phyloP scores from a whole-genome alignment of 2,888 invertebrate species.

The Dioctria linearis region DNA sequence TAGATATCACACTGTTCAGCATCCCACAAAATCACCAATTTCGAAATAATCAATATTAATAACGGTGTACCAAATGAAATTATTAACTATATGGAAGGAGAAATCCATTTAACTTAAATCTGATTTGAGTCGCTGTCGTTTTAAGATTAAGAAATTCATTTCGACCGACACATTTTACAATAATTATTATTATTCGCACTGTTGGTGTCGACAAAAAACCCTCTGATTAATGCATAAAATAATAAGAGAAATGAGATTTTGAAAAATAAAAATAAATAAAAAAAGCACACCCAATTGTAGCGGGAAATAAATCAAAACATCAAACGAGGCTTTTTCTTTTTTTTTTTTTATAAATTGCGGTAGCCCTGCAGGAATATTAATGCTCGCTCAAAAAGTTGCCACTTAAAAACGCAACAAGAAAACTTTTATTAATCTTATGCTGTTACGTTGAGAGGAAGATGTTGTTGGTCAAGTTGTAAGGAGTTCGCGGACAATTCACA shows the following conservation, averaged over 20 bases:
- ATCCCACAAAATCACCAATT: constrained; percentile 14
- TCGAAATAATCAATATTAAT: constrained; percentile 17
- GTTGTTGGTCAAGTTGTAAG: neutral
- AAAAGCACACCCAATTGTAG: constrained; percentile 5
- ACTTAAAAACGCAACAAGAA: constrained; percentile 12
- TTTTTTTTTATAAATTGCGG: neutral
- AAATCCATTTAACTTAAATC: neutral
- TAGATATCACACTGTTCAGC: neutral
- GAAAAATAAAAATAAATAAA: neutral
- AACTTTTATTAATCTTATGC: constrained; percentile 28
- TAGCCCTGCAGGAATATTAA: constrained; percentile 1
- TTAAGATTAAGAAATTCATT: constrained; percentile 42
- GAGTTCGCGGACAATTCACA: neutral
- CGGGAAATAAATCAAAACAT: constrained; percentile 41
- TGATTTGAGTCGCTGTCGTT: constrained; percentile 7
- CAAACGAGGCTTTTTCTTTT: neutral
- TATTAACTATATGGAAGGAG: neutral
- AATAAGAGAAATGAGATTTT: neutral
- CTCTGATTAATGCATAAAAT: constrained; percentile 33
- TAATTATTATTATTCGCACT: constrained; percentile 21
- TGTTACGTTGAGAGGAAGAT: neutral
- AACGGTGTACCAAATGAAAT: neutral
- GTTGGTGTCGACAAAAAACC: constrained; percentile 35
- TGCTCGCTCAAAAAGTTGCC: constrained; percentile 19
- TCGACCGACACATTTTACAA: constrained; percentile 20